Evolutionary conservation across 2,888 invertebrate genomes (phyloP).

Genomic region (Empis livida): DNA sequence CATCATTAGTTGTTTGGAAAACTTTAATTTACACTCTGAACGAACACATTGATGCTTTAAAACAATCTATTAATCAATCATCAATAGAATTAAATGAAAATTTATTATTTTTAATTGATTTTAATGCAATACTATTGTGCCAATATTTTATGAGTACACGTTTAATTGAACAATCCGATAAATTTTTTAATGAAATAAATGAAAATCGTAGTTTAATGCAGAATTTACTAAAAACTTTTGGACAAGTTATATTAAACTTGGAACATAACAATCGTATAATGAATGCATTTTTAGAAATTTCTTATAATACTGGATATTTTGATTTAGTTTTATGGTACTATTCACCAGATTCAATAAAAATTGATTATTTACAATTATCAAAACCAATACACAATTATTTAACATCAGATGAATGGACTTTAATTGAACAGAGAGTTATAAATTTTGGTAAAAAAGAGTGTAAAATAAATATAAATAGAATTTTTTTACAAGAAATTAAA

Average conservation of each 20-base stretch:
- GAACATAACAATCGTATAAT: slow-evolving; percentile 30
- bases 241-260: slow-evolving; percentile 21
- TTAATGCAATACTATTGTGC: slow-evolving; percentile 24
- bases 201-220: slow-evolving; percentile 18
- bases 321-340: slow-evolving; percentile 25
- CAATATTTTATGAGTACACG: slow-evolving; percentile 29
- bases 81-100: slow-evolving; percentile 16
- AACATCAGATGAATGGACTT: slow-evolving; percentile 24
- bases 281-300: slow-evolving; percentile 29
- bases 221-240: slow-evolving; percentile 23
- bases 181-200: slow-evolving; percentile 19
- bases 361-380: neutral
- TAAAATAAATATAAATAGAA: slow-evolving; percentile 24
- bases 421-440: slow-evolving; percentile 29
- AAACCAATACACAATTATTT: slow-evolving; percentile 22
- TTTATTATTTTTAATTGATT: slow-evolving; percentile 24
- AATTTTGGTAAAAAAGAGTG: slow-evolving; percentile 30
- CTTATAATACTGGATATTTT: slow-evolving; percentile 21
- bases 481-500: slow-evolving; percentile 22
- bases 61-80: neutral
- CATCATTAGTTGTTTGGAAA: slow-evolving; percentile 32
- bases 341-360: slow-evolving; percentile 24
- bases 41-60: slow-evolving; percentile 4
- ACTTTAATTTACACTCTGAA: slow-evolving; percentile 17
- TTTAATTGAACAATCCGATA: slow-evolving; percentile 28